These are phyloP conservation scores for Melitaea athalia DNA, from an alignment of 2,888 invertebrate species.

Conservation along the genomic window DNA sequence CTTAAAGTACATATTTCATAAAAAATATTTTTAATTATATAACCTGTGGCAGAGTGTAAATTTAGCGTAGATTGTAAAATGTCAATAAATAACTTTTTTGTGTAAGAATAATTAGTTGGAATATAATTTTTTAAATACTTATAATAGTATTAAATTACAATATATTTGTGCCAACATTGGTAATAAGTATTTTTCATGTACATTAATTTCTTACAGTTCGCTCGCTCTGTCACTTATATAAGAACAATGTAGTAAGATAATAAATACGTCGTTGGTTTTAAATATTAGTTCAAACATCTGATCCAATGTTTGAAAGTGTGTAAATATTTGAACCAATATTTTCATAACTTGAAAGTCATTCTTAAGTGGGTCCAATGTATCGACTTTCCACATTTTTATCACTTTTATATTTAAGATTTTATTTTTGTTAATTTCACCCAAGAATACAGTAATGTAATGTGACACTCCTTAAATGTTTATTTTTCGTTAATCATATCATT, in stretches of 20 bases:
- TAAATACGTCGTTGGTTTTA: neutral
- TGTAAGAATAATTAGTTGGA: neutral
- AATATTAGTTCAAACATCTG: constrained; percentile 3
- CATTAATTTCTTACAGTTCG: neutral
- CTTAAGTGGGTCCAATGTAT: constrained; percentile 9
- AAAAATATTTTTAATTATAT: constrained; percentile 10
- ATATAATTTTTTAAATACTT: constrained; percentile 2
- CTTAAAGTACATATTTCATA: constrained; percentile 7
- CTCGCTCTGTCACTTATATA: neutral
- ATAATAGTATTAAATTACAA: constrained; percentile 20
- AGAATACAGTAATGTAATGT: neutral
- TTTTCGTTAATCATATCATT: neutral
- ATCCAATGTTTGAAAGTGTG: no score
- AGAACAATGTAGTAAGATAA: neutral
- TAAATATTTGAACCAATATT: constrained; percentile 3
- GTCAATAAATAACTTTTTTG: neutral
- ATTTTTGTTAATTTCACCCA: neutral
- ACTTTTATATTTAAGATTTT: neutral
- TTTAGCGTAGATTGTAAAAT: neutral
- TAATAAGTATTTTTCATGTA: constrained; percentile 17
- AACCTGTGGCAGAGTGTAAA: neutral
- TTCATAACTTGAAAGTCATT: constrained; percentile 1
- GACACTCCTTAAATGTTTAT: neutral
- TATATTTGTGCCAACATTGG: constrained; percentile 28
- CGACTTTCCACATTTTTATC: neutral